These are phyloP conservation scores for Apoda limacodes DNA, from an alignment of 2,888 invertebrate genomes.

Conservation along the genomic window DNA sequence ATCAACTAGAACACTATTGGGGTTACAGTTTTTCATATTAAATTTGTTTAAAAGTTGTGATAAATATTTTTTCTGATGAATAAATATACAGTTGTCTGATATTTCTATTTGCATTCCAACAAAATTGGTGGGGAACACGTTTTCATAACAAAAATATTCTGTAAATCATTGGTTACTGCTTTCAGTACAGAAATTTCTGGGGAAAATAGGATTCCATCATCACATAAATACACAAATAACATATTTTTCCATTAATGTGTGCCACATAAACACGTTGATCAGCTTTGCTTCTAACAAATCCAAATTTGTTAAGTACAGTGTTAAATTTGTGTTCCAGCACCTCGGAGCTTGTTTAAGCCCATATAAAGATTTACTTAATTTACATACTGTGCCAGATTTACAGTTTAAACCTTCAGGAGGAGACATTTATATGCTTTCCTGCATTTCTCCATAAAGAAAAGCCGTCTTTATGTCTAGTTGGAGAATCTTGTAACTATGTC, in stretches of 20 bases:
- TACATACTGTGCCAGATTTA: conserved; percentile 10
- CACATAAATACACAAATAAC: too few relatives aligned
- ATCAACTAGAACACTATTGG: conserved; percentile 9
- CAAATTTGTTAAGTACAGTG: too few relatives aligned
- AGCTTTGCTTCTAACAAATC: too few relatives aligned
- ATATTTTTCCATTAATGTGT: too few relatives aligned
- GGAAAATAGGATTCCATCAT: too few relatives aligned
- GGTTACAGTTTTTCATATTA: conserved; percentile 9
- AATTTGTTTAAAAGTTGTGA: conserved; percentile 10
- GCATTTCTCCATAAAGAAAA: conserved; percentile 8
- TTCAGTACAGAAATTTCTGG: too few relatives aligned
- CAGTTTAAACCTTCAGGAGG: conserved; percentile 7
- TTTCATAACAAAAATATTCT: too few relatives aligned
- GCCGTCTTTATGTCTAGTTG: conserved; percentile 11
- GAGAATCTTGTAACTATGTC: conserved; percentile 3
- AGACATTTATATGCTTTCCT: conserved; percentile 4
- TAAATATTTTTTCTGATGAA: conserved; percentile 13
- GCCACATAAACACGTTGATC: too few relatives aligned
- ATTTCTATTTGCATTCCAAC: conserved; percentile 15
- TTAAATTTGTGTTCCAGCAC: conserved; percentile 6
- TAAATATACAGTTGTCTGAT: conserved; percentile 7
- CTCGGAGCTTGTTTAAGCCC: conserved; percentile 10
- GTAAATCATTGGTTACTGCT: too few relatives aligned
- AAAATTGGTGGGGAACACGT: conserved; percentile 10
- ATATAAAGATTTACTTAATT: conserved; percentile 12